Conservation (phyloP, 2,113 vertebrate genomes). For the Ailurus styani region DNA sequence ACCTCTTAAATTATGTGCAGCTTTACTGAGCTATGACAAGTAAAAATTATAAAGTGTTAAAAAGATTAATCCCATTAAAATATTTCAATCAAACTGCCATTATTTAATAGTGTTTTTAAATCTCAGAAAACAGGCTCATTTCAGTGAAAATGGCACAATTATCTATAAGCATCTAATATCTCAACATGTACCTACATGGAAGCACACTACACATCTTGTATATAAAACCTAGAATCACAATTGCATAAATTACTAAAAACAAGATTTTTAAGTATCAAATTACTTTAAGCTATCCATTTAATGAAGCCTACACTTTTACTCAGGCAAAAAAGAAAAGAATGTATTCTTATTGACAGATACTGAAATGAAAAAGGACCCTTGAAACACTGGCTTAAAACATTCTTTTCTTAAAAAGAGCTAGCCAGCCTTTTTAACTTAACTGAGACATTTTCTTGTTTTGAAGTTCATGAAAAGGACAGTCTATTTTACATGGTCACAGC, state of each 20-base stretch:
- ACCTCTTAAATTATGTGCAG: background rate
- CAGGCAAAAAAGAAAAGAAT: background rate
- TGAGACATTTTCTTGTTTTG: background rate
- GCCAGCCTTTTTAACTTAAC: background rate
- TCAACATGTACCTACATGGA: background rate
- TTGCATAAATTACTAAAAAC: background rate
- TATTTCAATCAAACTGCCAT: constrained; percentile 21
- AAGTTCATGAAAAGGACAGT: constrained; percentile 16
- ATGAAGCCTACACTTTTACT: constrained; percentile 15
- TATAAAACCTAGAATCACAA: background rate
- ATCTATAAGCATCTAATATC: background rate
- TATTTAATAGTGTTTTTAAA: background rate
- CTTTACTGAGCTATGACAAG: background rate
- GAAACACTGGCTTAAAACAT: background rate
- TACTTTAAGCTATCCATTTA: background rate
- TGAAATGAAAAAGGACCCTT: background rate
- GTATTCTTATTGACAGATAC: background rate
- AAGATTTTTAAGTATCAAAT: background rate
- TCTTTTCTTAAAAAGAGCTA: background rate
- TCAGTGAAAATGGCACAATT: background rate
- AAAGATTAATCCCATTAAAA: background rate
- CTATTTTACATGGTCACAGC: background rate
- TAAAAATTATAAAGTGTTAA: background rate
- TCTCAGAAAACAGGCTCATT: background rate
- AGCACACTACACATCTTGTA: background rate